These are phyloP conservation scores for Sialia sialis DNA, from an alignment of 2,113 vertebrate species.

Conservation along the genomic window DNA sequence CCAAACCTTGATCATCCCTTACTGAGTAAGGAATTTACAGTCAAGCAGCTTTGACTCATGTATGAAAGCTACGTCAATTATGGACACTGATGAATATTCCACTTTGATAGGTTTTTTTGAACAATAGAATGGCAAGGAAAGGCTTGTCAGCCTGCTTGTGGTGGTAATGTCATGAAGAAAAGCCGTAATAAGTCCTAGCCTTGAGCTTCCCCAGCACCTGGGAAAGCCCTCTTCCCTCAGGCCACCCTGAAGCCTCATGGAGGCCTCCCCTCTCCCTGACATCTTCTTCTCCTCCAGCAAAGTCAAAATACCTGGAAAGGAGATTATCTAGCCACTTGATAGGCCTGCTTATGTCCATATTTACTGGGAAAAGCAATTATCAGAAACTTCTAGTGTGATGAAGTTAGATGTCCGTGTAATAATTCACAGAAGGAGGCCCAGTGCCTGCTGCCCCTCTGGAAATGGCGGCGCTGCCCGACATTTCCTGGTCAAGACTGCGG, in stretches of 20 bases:
- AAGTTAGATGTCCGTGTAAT: rapidly evolving
- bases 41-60: neutral
- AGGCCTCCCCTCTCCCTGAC: neutral
- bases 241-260: neutral
- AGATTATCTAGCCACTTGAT: neutral
- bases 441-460: rapidly evolving
- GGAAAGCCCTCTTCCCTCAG: neutral
- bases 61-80: neutral
- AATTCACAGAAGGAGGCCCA: neutral
- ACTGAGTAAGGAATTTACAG: neutral
- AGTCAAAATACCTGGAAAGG: neutral
- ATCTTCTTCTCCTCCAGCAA: neutral
- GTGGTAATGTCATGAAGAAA: neutral
- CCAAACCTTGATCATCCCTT: neutral
- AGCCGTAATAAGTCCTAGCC: neutral
- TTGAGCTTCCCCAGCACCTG: neutral
- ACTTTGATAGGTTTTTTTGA: rapidly evolving
- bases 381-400: rapidly evolving
- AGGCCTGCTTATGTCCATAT: neutral
- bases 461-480: rapidly evolving
- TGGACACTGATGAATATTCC: neutral
- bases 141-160: neutral
- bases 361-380: neutral
- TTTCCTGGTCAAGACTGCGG: neutral
- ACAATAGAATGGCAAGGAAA: rapidly evolving